phyloP scores from a whole-genome alignment of 1,140 invertebrate species.

The Macrosteles quadrilineatus region DNA sequence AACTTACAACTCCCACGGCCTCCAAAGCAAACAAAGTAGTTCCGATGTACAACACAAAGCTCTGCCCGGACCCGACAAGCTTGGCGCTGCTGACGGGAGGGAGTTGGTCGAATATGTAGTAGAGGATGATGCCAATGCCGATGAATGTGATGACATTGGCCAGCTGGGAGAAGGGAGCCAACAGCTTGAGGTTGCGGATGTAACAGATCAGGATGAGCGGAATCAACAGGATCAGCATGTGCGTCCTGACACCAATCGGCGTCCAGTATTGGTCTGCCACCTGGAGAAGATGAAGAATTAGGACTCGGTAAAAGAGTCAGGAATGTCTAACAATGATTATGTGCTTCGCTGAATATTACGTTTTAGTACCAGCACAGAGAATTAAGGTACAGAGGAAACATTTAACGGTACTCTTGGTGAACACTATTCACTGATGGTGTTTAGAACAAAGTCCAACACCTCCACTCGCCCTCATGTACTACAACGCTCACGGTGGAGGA shows the following conservation, averaged over 20 bases:
- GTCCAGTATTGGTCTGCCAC: conserved; percentile 52
- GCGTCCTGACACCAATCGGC: conserved; percentile 51
- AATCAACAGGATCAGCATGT: conserved; percentile 64
- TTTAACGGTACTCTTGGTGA: no score
- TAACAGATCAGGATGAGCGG: conserved; percentile 71
- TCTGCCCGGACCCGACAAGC: conserved; percentile 56
- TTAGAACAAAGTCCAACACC: no score
- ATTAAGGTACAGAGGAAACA: no score
- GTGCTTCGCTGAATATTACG: conserved; percentile 1
- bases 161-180: conserved; percentile 78
- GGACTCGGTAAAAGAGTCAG: neutral
- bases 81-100: conserved; percentile 59
- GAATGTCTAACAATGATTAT: neutral
- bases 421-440: no score
- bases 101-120: conserved; percentile 63
- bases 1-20: conserved; percentile 83
- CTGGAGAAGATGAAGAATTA: conserved; percentile 43
- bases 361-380: neutral
- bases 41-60: conserved; percentile 78
- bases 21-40: conserved; percentile 88
- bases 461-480: no score
- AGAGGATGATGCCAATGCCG: conserved; percentile 69
- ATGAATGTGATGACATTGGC: conserved; percentile 74
- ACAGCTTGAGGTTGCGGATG: conserved; percentile 73
- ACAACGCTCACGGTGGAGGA: no score